Conservation (phyloP, 2,113 vertebrate genomes). For the Scomber japonicus region DNA sequence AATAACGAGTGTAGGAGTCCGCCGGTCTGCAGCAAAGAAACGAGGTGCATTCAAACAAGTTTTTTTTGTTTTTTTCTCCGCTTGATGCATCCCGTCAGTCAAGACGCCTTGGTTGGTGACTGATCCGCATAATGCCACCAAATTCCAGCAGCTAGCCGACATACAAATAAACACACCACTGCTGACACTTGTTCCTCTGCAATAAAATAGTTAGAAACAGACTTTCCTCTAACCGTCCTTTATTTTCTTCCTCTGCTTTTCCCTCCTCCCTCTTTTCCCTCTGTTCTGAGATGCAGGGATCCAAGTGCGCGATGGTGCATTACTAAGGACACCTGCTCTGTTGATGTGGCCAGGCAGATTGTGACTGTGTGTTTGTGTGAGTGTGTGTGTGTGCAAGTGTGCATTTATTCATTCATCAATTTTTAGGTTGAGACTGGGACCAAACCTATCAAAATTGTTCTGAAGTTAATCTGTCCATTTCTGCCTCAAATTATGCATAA, state of each 20-base stretch:
- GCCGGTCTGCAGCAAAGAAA: conserved; percentile 45
- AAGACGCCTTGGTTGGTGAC: conserved; percentile 3
- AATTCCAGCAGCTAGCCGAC: conserved; percentile 28
- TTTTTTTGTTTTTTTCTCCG: background rate
- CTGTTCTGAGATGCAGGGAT: conserved; percentile 72
- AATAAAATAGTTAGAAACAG: conserved; percentile 28
- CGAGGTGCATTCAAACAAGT: conserved; percentile 59
- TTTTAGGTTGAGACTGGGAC: conserved; percentile 64
- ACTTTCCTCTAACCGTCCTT: conserved; percentile 59
- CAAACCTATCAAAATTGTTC: conserved; percentile 64
- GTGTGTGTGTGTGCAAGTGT: conserved; percentile 16
- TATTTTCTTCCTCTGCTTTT: conserved; percentile 31
- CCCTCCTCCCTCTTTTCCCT: conserved; percentile 42
- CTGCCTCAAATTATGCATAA: conserved; percentile 52
- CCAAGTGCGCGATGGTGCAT: conserved; percentile 78
- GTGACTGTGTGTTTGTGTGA: conserved; percentile 50
- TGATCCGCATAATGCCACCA: conserved; percentile 14
- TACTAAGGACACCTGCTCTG: conserved; percentile 82
- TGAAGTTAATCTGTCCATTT: conserved; percentile 55
- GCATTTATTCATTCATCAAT: conserved; percentile 70
- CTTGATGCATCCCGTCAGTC: too few relatives aligned
- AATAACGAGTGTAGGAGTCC: conserved; percentile 68
- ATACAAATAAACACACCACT: conserved; percentile 35
- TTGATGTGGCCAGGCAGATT: conserved; percentile 73
- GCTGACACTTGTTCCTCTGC: conserved; percentile 36